phyloP scores from a whole-genome alignment of 2,888 invertebrate genomes.

The Caenorhabditis imperialis region DNA sequence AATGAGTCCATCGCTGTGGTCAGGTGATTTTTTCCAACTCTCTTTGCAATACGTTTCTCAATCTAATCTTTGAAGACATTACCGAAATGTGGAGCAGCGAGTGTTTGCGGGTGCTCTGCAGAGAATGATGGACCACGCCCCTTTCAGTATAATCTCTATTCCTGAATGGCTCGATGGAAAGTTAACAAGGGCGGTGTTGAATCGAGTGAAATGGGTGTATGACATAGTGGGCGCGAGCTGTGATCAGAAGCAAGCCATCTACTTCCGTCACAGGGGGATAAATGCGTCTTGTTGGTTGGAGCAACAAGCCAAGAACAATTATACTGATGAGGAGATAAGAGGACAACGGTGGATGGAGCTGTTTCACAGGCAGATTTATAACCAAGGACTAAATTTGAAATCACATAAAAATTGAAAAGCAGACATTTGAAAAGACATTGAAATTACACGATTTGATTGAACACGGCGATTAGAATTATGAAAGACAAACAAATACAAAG shows the following conservation, averaged over 20 bases:
- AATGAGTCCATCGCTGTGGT: slow-evolving; percentile 35
- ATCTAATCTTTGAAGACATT: no score
- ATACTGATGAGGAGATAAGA: neutral
- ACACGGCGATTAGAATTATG: no score
- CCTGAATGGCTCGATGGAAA: slow-evolving; percentile 16
- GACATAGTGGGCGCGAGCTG: slow-evolving; percentile 10
- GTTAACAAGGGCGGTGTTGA: slow-evolving; percentile 13
- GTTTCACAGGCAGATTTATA: no score
- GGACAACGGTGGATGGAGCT: no score
- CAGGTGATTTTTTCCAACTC: no score
- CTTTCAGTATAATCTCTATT: slow-evolving; percentile 19
- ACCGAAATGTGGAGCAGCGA: slow-evolving; percentile 32
- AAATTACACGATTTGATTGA: no score
- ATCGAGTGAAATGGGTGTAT: slow-evolving; percentile 30
- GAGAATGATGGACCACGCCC: slow-evolving; percentile 29
- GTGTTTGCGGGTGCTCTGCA: slow-evolving; percentile 25
- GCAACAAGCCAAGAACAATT: neutral
- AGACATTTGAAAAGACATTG: no score
- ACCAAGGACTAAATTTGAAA: no score
- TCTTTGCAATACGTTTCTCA: no score
- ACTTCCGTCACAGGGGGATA: slow-evolving; percentile 12
- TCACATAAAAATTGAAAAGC: no score
- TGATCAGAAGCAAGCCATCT: slow-evolving; percentile 18
- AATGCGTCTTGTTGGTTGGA: slow-evolving; percentile 35
- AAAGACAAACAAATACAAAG: no score